Percentiles rank a stretch among this genome's conserved stretches.
Evolutionary conservation across 2,797 vertebrate species (phyloP).

Genomic region (Triplophysa bombifrons): DNA sequence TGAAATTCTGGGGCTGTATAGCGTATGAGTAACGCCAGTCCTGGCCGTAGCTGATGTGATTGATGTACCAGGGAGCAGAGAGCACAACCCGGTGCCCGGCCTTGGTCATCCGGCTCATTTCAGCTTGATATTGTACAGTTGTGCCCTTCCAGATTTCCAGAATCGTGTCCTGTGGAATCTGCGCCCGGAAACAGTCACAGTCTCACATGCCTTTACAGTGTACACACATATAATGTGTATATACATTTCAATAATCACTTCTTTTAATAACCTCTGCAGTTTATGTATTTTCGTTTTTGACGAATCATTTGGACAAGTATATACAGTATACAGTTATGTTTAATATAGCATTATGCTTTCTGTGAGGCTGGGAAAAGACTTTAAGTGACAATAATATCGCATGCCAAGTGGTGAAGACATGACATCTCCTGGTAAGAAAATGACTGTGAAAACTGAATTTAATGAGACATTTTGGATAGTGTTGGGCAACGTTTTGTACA

Average conservation of each 20-base stretch:
- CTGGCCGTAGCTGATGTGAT: slow-evolving; percentile 81
- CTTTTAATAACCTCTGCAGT: background rate
- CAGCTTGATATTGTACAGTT: slow-evolving; percentile 60
- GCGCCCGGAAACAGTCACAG: slow-evolving; percentile 59
- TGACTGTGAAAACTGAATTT: background rate
- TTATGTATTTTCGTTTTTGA: background rate
- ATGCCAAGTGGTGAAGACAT: slow-evolving; percentile 22
- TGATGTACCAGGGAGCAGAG: slow-evolving; percentile 87
- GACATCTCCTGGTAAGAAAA: slow-evolving; percentile 61
- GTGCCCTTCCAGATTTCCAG: slow-evolving; percentile 85
- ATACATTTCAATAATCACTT: background rate
- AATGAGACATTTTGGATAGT: background rate
- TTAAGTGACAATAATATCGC: no score
- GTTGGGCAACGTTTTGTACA: background rate
- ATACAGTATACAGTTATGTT: background rate
- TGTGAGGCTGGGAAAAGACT: background rate
- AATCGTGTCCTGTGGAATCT: slow-evolving; percentile 83
- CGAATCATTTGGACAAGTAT: background rate
- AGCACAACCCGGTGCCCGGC: slow-evolving; percentile 81
- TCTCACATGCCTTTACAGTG: background rate
- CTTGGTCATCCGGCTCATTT: slow-evolving; percentile 78
- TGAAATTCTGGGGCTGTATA: slow-evolving; percentile 80
- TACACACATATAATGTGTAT: background rate
- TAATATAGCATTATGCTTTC: background rate
- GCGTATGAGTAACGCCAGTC: slow-evolving; percentile 80